A percentile compares a stretch with the other conserved stretches of the same genome.
Conservation (phyloP, 2,797 vertebrate species). For the Tadarida brasiliensis region DNA sequence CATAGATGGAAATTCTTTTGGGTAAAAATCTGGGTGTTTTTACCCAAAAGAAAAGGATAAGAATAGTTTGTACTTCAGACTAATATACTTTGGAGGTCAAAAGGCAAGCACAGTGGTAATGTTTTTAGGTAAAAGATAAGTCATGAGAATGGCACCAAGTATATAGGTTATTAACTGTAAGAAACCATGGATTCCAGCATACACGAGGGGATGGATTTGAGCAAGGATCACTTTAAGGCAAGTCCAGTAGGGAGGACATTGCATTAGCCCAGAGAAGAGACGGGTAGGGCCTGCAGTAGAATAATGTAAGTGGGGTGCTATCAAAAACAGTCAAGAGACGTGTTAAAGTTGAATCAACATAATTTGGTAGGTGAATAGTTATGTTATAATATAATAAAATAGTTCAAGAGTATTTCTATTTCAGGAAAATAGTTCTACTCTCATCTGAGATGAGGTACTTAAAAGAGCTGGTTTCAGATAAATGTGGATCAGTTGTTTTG, state of each 20-base stretch:
- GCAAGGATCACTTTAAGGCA: background rate
- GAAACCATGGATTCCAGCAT: background rate
- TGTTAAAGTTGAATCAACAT: background rate
- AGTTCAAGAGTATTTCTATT: background rate
- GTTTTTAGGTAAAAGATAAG: background rate
- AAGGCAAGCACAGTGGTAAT: background rate
- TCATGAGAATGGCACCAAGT: background rate
- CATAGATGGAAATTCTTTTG: background rate
- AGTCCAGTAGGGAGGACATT: background rate
- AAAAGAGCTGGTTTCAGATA: background rate
- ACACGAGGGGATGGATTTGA: background rate
- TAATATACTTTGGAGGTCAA: background rate
- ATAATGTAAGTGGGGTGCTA: too few relatives aligned
- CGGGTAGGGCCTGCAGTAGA: background rate
- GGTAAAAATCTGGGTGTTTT: background rate
- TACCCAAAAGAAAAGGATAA: background rate
- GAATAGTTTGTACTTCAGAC: background rate
- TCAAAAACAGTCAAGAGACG: background rate
- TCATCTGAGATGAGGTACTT: background rate
- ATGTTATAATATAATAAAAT: background rate
- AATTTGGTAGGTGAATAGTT: background rate
- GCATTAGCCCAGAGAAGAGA: background rate
- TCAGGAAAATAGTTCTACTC: background rate
- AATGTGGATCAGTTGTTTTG: background rate
- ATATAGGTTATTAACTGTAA: background rate